Base-by-base conservation (phyloP, 2,797 vertebrate genomes). In the Holocentrus rufus region DNA sequence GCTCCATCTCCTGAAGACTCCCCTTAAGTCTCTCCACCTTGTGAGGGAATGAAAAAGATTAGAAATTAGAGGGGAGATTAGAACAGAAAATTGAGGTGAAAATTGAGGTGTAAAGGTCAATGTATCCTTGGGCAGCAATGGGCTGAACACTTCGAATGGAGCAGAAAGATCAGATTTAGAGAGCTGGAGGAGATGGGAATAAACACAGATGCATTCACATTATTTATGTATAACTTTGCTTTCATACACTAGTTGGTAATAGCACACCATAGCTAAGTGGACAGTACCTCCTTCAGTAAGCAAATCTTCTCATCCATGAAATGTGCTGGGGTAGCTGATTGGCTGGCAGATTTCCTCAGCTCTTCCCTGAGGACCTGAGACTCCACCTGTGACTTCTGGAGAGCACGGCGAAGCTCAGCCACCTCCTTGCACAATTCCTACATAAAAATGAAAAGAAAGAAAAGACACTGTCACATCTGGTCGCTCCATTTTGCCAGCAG, bases 11-110 rank as follows among this genome's bases (percentile, higher is more conserved):
- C 74, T 79, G 85, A 18, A 95, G 85, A 62, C 52, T 88, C 27
- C 36, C 53, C 85, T 92, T 94, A 62, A 94, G 85, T 76, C 85
- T 91, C 74, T 94, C 91, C 78, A 95, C 80, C 94, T 95, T 42
- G 1, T 7, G 55, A 62, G 39, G 10, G 13, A 73, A 69, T 8
- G 0, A 62, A 23, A 57, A 10, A 69, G 10, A 61, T 8, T n/a
- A n/a, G n/a, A n/a, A n/a, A n/a, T n/a, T n/a, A n/a, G 31, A 53
- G 0, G 25, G 4, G 31, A 34, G 7, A 34, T 34, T 34, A 34
- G 31, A 2, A 34, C 5, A 6, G 31, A 34, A 34, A 34, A 34
- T 5, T 34, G 55, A n/a, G 22, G 36, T 23, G 31, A 34, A 34
- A 34, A 34, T 5, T 34, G 55, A n/a, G 22, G 36, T 23, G 3